These are phyloP conservation scores for Antedon mediterranea DNA, from an alignment of 53 echinoderm and acorn worm genomes.

Conservation along the genomic window DNA sequence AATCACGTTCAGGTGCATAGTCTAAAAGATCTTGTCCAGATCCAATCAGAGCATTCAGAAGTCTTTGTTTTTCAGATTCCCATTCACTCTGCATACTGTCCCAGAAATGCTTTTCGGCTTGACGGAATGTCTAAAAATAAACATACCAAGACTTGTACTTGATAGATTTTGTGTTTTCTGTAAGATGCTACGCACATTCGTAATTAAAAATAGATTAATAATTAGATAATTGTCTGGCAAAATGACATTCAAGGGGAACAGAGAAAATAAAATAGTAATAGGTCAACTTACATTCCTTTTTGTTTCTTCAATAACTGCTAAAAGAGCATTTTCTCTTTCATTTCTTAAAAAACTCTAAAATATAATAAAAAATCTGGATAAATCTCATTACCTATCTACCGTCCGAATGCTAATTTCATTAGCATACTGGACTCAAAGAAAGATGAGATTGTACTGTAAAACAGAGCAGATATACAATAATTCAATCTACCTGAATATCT, in stretches of 20 bases:
- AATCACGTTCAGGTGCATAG: constrained; percentile 54
- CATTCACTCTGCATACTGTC: constrained; percentile 85
- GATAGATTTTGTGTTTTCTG: too few relatives aligned
- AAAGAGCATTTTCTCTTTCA: constrained; percentile 90
- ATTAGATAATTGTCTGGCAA: too few relatives aligned
- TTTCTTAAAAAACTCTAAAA: constrained; percentile 78
- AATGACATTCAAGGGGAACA: not conserved
- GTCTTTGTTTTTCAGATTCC: constrained; percentile 86
- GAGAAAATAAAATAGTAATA: not conserved
- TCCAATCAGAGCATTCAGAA: constrained; percentile 75
- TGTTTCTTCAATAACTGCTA: constrained; percentile 90
- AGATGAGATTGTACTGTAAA: not conserved
- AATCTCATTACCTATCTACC: too few relatives aligned
- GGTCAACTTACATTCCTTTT: constrained; percentile 69
- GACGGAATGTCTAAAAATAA: constrained; percentile 50
- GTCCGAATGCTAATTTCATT: too few relatives aligned
- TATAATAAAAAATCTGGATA: not conserved
- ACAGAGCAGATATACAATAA: not conserved
- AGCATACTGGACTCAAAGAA: too few relatives aligned
- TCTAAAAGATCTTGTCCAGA: constrained; percentile 75
- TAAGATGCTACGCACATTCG: too few relatives aligned
- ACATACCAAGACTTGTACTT: not conserved
- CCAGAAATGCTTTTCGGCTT: constrained; percentile 87
- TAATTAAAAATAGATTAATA: too few relatives aligned
- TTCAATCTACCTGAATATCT: constrained; percentile 69